These are phyloP conservation scores for Desoria tigrina DNA, from an alignment of 2,888 invertebrate species.

Conservation along the genomic window DNA sequence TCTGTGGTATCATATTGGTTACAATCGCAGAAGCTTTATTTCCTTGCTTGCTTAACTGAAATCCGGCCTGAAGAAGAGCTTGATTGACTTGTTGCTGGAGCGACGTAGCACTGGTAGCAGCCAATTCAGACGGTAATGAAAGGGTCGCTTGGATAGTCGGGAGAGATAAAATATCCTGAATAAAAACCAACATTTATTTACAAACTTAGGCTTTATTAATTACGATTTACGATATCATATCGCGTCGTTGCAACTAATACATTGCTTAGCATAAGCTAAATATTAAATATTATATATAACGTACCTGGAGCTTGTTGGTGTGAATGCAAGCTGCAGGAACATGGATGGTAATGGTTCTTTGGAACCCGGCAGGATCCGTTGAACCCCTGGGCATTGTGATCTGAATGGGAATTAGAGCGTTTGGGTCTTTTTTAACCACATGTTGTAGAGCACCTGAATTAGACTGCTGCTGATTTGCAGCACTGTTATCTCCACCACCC, in stretches of 20 bases:
- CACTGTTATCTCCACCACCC: not conserved
- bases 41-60: not conserved
- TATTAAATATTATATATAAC: not conserved
- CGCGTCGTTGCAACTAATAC: too few species aligned
- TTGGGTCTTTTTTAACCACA: slow-evolving; percentile 53
- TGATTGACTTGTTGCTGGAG: slow-evolving; percentile 88
- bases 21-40: not conserved
- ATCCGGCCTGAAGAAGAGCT: slow-evolving; percentile 64
- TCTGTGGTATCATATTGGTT: slow-evolving; percentile 54
- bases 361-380: slow-evolving; percentile 69
- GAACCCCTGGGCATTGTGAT: slow-evolving; percentile 81
- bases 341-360: slow-evolving; percentile 72
- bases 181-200: slow-evolving; percentile 25
- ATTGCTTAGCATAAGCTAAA: too few species aligned
- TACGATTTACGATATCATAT: not conserved
- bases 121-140: slow-evolving; percentile 77
- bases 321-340: slow-evolving; percentile 83
- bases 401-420: slow-evolving; percentile 60
- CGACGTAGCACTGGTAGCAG: slow-evolving; percentile 76
- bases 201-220: too few species aligned
- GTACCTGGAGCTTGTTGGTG: slow-evolving; percentile 53
- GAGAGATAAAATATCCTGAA: slow-evolving; percentile 72
- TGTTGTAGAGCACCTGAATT: slow-evolving; percentile 31
- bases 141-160: slow-evolving; percentile 87
- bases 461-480: slow-evolving; percentile 13